Conservation (phyloP, 2,113 vertebrate genomes). For the Patagioenas fasciata region DNA sequence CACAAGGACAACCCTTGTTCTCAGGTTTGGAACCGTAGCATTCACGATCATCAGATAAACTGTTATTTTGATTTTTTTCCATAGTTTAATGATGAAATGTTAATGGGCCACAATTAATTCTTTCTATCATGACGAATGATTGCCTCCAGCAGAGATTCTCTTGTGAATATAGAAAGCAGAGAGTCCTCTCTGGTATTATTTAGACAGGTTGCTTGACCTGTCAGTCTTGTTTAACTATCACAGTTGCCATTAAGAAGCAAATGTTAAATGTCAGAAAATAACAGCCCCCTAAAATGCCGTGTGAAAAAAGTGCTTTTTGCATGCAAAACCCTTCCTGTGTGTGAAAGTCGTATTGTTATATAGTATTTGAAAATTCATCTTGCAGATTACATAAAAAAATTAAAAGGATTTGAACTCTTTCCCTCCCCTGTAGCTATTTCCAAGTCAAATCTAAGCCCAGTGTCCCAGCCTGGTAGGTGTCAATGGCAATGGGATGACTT, state of each 20-base stretch:
- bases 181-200: neutral
- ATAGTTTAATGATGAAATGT: neutral
- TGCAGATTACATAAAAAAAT: neutral
- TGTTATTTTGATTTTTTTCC: neutral
- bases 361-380: neutral
- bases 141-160: neutral
- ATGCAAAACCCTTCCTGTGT: neutral
- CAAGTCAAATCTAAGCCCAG: neutral
- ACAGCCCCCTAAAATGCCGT: neutral
- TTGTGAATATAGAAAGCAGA: neutral
- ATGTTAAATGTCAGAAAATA: conserved; percentile 43
- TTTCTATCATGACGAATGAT: conserved; percentile 1
- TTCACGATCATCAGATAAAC: neutral
- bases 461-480: neutral
- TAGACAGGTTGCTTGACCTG: conserved; percentile 25
- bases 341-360: neutral
- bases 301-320: neutral
- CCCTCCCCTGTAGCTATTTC: neutral
- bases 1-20: neutral
- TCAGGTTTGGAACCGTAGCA: neutral
- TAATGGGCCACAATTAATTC: conserved; percentile 11
- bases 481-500: neutral
- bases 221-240: conserved; percentile 42
- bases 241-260: conserved; percentile 23
- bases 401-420: neutral